phyloP scores from a whole-genome alignment of 2,888 invertebrate genomes.

The Operophtera brumata region DNA sequence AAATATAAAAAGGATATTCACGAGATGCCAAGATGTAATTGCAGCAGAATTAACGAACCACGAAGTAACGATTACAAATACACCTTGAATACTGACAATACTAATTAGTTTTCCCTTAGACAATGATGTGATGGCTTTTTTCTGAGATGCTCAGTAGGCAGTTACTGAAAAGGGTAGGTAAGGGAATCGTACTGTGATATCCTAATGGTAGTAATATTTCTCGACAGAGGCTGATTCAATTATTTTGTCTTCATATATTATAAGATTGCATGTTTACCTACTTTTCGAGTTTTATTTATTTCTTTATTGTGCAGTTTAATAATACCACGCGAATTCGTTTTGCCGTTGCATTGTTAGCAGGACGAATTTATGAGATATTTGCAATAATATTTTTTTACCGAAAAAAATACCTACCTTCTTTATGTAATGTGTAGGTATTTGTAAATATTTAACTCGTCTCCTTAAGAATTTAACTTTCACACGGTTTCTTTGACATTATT shows the following conservation, averaged over 20 bases:
- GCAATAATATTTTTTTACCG: constrained; percentile 35
- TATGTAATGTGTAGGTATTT: constrained; percentile 21
- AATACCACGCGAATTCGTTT: constrained; percentile 35
- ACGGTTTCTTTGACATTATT: constrained; percentile 48
- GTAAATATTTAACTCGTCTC: constrained; percentile 27
- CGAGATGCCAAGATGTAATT: constrained; percentile 42
- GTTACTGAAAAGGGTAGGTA: constrained; percentile 29
- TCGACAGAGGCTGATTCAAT: constrained; percentile 54
- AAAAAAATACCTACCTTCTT: constrained; percentile 30
- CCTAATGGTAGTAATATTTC: constrained; percentile 30
- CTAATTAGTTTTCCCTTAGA: constrained; percentile 57
- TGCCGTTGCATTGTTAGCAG: constrained; percentile 35
- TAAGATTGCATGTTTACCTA: constrained; percentile 58
- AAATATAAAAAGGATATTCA: constrained; percentile 29
- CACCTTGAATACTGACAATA: constrained; percentile 69
- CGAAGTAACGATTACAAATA: constrained; percentile 52
- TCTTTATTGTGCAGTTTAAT: constrained; percentile 44
- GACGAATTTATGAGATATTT: constrained; percentile 40
- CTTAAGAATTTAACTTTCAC: constrained; percentile 50
- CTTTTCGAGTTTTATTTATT: constrained; percentile 42
- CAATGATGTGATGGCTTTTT: constrained; percentile 60
- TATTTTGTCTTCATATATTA: too few species aligned
- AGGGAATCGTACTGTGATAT: constrained; percentile 27
- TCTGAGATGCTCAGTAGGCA: constrained; percentile 31
- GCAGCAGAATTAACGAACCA: constrained; percentile 45